Conservation (phyloP, 2,888 invertebrate species). For the Cremastobaeus sp. region DNA sequence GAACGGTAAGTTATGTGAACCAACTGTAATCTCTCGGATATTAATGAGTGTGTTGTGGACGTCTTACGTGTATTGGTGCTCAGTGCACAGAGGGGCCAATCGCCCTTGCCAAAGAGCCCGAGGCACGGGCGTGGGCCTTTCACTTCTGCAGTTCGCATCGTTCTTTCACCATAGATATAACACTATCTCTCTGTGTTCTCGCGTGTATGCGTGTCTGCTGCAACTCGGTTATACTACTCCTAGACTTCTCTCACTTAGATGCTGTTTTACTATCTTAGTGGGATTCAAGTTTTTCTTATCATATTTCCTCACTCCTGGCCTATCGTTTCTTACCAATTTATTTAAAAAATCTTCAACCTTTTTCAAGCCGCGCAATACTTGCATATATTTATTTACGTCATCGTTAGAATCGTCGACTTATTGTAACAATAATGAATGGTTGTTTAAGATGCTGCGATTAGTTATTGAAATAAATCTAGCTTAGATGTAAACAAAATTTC, state of each 20-base stretch:
- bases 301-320: slow-evolving; percentile 9
- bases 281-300: slow-evolving; percentile 64
- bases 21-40: slow-evolving; percentile 49
- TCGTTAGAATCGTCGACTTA: too few species aligned
- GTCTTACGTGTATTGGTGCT: slow-evolving; percentile 53
- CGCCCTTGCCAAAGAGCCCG: slow-evolving; percentile 77
- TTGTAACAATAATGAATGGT: too few species aligned
- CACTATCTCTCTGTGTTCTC: slow-evolving; percentile 29
- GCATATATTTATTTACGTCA: too few species aligned
- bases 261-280: slow-evolving; percentile 63
- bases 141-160: slow-evolving; percentile 78
- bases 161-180: slow-evolving; percentile 68
- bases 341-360: too few species aligned
- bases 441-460: too few species aligned
- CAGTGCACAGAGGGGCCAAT: slow-evolving; percentile 74
- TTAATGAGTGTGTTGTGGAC: slow-evolving; percentile 52
- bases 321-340: not conserved
- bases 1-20: slow-evolving; percentile 63
- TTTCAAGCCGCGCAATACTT: too few species aligned
- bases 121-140: slow-evolving; percentile 79
- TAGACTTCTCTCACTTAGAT: slow-evolving; percentile 58
- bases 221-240: slow-evolving; percentile 52
- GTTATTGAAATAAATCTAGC: too few species aligned
- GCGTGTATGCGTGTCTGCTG: slow-evolving; percentile 54
- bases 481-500: too few species aligned